A percentile compares a stretch with the other conserved stretches of the same genome.
Evolutionary conservation across 2,888 invertebrate genomes (phyloP).

Genomic region (Phasia obesa): DNA sequence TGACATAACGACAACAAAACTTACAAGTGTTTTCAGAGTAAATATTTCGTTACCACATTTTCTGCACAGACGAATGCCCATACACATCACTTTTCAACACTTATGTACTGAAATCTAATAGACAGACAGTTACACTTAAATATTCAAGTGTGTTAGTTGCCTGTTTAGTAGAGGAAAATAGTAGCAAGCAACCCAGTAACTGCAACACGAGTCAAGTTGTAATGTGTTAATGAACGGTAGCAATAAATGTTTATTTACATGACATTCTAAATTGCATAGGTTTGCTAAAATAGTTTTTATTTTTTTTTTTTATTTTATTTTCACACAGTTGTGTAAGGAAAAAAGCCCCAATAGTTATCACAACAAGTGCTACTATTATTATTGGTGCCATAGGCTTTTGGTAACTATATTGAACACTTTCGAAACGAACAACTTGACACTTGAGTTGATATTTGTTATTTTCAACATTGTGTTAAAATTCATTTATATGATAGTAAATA

Average conservation of each 20-base stretch:
- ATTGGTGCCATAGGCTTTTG: constrained; percentile 15
- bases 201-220: constrained; percentile 11
- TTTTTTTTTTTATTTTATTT: too few species aligned
- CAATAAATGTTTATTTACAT: constrained; percentile 52
- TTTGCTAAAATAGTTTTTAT: constrained; percentile 49
- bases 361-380: constrained; percentile 22
- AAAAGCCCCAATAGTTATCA: constrained; percentile 24
- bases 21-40: too few species aligned
- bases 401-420: constrained; percentile 9
- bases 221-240: constrained; percentile 38
- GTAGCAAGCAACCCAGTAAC: neutral
- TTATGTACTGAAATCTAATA: too few species aligned
- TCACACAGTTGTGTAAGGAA: neutral
- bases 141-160: constrained; percentile 6
- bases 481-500: too few species aligned
- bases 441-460: neutral
- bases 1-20: too few species aligned
- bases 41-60: too few species aligned
- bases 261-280: constrained; percentile 58
- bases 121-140: neutral
- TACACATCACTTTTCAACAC: too few species aligned
- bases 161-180: constrained; percentile 2
- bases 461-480: too few species aligned
- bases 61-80: too few species aligned
- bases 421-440: constrained; percentile 4